phyloP scores from a whole-genome alignment of 2,888 invertebrate genomes.

The Drosophila limbata region DNA sequence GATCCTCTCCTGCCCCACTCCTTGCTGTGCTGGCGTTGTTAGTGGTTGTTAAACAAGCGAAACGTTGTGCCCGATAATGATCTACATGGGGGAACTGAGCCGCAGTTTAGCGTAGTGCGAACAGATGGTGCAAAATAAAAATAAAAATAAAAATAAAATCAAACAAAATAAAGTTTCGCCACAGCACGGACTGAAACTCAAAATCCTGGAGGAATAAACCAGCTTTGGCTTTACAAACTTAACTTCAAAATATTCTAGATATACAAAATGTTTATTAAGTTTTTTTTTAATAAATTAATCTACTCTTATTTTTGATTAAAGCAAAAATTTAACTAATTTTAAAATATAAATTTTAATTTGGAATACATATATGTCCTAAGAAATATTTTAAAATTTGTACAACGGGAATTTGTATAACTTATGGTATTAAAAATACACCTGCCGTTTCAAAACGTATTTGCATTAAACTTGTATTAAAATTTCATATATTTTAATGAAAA shows the following conservation, averaged over 20 bases:
- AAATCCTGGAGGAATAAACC: constrained; percentile 33
- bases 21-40: constrained; percentile 64
- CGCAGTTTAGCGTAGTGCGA: constrained; percentile 80
- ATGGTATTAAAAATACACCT: no score
- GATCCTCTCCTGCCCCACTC: neutral
- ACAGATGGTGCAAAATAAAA: constrained; percentile 68
- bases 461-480: no score
- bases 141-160: constrained; percentile 24
- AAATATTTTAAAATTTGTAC: no score
- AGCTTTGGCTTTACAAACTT: neutral
- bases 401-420: no score
- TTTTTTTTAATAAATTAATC: neutral
- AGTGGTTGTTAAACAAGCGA: constrained; percentile 82
- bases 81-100: constrained; percentile 60
- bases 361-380: no score
- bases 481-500: no score
- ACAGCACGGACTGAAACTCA: constrained; percentile 45
- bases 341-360: neutral
- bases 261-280: neutral
- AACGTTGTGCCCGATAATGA: constrained; percentile 78
- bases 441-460: no score
- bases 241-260: neutral
- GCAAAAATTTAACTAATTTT: no score
- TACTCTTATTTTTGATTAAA: neutral
- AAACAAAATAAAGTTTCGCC: constrained; percentile 26